Percentiles rank a stretch among this genome's conserved stretches.
phyloP scores from a whole-genome alignment of 2,797 vertebrate species.

The Microchirus variegatus region DNA sequence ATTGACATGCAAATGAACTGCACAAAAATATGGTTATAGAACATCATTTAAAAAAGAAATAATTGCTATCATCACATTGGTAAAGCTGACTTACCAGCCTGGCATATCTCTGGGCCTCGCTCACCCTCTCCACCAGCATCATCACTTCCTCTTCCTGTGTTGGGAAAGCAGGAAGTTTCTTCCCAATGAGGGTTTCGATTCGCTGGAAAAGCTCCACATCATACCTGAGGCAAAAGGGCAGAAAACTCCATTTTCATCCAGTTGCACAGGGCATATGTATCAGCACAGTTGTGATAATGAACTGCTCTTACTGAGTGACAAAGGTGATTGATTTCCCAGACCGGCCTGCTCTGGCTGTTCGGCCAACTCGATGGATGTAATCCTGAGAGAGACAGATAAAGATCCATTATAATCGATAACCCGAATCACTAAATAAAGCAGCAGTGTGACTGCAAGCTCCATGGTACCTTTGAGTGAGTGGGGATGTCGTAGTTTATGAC shows the following conservation, averaged over 20 bases:
- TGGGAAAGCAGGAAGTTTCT: conserved; percentile 94
- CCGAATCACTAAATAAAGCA: fast-evolving
- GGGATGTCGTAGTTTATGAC: conserved; percentile 99
- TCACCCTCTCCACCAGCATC: conserved; percentile 95
- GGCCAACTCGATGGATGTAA: conserved; percentile 96
- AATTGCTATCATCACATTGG: background rate
- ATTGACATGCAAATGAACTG: no score
- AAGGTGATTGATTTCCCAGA: conserved; percentile 97
- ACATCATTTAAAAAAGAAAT: background rate
- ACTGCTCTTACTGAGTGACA: conserved; percentile 98
- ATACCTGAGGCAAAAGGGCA: conserved; percentile 79
- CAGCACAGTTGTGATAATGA: no score
- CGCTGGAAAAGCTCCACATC: conserved; percentile 98
- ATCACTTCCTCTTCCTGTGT: conserved; percentile 96
- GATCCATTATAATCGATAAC: background rate
- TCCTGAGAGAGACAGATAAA: conserved; percentile 78
- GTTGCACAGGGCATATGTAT: background rate
- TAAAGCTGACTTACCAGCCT: conserved; percentile 82
- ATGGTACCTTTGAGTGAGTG: conserved; percentile 93
- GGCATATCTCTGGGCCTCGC: conserved; percentile 94
- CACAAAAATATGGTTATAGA: no score
- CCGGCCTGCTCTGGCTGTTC: conserved; percentile 94
- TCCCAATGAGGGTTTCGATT: conserved; percentile 94
- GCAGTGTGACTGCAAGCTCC: fast-evolving
- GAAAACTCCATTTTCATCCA: background rate